Conservation (phyloP, 2,888 invertebrate genomes). For the Plebejus anna region DNA sequence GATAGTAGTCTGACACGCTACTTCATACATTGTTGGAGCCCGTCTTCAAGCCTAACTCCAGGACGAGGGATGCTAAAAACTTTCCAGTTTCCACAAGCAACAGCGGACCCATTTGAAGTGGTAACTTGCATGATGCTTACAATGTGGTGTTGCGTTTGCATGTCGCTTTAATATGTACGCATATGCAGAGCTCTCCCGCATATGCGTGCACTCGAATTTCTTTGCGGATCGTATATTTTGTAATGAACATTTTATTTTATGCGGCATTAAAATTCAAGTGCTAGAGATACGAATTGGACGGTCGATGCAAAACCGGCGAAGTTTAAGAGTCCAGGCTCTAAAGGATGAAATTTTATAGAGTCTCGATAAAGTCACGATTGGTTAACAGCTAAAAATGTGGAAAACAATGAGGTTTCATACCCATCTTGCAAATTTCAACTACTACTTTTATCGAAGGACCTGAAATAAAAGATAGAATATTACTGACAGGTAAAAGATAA, state of each 20-base stretch:
- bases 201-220: not conserved
- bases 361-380: not conserved
- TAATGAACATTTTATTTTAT: slow-evolving; percentile 9
- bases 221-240: slow-evolving; percentile 1
- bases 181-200: not conserved
- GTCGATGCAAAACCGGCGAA: not conserved
- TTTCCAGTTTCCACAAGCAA: not conserved
- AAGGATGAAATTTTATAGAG: not conserved
- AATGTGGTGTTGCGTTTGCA: slow-evolving; percentile 5
- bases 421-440: not conserved
- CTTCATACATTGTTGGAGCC: not conserved
- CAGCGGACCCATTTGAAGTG: not conserved
- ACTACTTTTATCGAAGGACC: not conserved
- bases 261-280: not conserved
- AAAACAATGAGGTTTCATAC: not conserved
- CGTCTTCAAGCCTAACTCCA: not conserved
- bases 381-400: not conserved
- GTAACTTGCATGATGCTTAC: slow-evolving; percentile 15
- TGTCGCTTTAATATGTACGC: not conserved
- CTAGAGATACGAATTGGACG: not conserved
- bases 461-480: not conserved
- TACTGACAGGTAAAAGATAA: no score
- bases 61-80: not conserved
- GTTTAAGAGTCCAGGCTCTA: not conserved
- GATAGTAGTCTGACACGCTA: not conserved